phyloP scores from a whole-genome alignment of 2,113 vertebrate genomes.

The Motacilla alba region DNA sequence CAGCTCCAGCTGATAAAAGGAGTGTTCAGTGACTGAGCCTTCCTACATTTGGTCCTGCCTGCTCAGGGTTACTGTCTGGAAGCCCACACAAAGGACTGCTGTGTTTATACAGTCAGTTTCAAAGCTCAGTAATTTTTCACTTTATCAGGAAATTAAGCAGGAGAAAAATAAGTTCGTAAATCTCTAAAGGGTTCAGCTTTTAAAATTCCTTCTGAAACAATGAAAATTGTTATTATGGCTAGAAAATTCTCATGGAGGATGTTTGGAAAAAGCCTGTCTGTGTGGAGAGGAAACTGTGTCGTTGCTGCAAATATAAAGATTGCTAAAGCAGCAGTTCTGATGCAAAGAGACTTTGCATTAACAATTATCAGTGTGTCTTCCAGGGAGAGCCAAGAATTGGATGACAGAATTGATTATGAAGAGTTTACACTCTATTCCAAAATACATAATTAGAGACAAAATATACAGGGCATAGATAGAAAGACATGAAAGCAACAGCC shows the following conservation, averaged over 20 bases:
- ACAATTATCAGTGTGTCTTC: neutral
- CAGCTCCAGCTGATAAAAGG: neutral
- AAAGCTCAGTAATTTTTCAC: neutral
- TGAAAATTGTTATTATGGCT: neutral
- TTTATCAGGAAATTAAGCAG: neutral
- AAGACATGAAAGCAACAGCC: conserved; percentile 21
- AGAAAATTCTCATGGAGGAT: neutral
- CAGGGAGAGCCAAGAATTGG: neutral
- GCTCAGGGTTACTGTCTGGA: neutral
- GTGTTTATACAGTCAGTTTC: neutral
- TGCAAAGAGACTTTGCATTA: neutral
- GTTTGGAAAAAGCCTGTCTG: neutral
- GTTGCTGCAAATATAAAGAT: neutral
- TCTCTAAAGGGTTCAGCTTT: neutral
- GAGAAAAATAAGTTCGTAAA: neutral
- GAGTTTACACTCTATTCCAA: neutral
- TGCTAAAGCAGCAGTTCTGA: neutral
- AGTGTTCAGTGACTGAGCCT: neutral
- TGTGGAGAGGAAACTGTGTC: neutral
- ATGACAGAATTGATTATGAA: neutral
- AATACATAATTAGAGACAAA: conserved; percentile 26
- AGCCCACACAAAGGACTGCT: neutral
- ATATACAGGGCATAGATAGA: neutral
- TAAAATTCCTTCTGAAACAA: neutral
- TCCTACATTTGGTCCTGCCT: neutral